Evolutionary conservation across 1,140 invertebrate species (phyloP).

Genomic region (Ceratosolen solmsi): DNA sequence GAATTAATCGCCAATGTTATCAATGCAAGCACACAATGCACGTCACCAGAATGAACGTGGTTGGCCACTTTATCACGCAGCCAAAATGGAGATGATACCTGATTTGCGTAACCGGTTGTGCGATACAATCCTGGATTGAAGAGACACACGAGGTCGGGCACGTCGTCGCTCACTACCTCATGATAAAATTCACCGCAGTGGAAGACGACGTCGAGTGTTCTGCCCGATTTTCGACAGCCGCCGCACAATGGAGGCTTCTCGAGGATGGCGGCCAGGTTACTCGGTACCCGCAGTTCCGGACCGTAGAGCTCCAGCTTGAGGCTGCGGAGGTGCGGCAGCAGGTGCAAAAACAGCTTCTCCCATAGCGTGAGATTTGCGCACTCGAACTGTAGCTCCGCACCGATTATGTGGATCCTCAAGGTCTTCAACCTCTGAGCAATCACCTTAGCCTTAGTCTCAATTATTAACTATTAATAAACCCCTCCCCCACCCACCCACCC

Average conservation of each 20-base stretch:
- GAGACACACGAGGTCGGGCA: constrained; percentile 79
- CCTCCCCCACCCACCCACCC: no score
- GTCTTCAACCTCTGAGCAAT: constrained; percentile 52
- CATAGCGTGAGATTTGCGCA: constrained; percentile 79
- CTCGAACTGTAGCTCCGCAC: constrained; percentile 82
- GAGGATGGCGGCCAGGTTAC: constrained; percentile 73
- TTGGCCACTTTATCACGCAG: no score
- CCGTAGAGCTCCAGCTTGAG: constrained; percentile 78
- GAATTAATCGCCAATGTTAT: no score
- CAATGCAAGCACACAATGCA: no score
- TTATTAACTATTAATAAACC: no score
- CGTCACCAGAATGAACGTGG: no score
- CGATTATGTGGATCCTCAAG: constrained; percentile 76
- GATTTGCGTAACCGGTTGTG: constrained; percentile 74
- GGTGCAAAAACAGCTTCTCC: constrained; percentile 81
- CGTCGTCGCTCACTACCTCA: constrained; percentile 71
- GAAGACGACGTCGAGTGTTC: constrained; percentile 74
- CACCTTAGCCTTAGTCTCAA: no score
- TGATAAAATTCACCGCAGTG: constrained; percentile 77
- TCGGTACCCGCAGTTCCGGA: constrained; percentile 76
- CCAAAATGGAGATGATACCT: constrained; percentile 23
- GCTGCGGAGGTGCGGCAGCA: constrained; percentile 74
- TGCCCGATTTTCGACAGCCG: constrained; percentile 68
- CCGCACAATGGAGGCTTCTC: constrained; percentile 72
- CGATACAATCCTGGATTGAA: constrained; percentile 83